Conservation (phyloP, 1,140 invertebrate species). For the Arion vulgaris region DNA sequence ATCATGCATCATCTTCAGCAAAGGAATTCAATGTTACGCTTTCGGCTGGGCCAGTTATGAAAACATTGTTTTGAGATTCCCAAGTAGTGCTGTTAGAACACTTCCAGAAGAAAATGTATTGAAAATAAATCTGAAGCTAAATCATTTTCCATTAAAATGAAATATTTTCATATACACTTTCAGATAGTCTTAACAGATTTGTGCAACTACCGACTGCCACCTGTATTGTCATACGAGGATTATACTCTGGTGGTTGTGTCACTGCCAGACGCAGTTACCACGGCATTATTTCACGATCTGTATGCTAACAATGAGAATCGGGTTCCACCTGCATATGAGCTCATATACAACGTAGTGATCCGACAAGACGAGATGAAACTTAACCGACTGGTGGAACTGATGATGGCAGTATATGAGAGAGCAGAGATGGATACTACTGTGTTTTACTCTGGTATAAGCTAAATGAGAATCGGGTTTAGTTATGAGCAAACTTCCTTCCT, state of each 20-base stretch:
- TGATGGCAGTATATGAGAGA: slow-evolving; percentile 13
- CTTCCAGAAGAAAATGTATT: no score
- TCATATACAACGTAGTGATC: neutral
- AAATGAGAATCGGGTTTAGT: neutral
- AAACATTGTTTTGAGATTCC: no score
- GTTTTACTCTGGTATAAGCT: slow-evolving; percentile 10
- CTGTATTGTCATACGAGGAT: slow-evolving; percentile 7
- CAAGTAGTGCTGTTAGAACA: no score
- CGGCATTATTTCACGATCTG: slow-evolving; percentile 17
- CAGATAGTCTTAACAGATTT: neutral
- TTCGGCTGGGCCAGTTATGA: no score
- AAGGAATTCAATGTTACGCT: no score
- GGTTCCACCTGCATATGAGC: slow-evolving; percentile 19
- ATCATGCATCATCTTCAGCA: no score
- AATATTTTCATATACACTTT: neutral
- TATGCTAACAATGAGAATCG: slow-evolving; percentile 29
- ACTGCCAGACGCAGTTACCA: neutral
- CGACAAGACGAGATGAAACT: slow-evolving; percentile 3
- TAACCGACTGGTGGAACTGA: neutral
- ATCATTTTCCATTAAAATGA: no score
- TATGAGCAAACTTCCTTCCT: neutral
- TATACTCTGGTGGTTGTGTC: neutral
- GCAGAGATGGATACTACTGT: neutral
- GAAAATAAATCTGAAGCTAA: no score
- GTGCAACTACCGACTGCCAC: neutral